phyloP scores from a whole-genome alignment of 37 sponge, comb jelly and placozoan genomes.

The Bolinopsis microptera region DNA sequence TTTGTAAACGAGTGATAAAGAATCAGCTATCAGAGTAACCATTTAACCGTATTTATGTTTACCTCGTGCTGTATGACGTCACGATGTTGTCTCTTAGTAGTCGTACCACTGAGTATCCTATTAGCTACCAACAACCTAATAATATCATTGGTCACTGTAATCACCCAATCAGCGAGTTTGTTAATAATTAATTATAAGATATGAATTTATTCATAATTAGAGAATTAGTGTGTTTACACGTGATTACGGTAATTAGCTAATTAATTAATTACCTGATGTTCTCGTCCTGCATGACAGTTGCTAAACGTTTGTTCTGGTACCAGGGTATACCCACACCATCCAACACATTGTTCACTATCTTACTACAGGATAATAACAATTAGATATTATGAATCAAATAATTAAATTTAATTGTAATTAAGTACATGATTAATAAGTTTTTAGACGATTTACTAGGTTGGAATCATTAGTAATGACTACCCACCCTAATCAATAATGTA shows the following conservation, averaged over 20 bases:
- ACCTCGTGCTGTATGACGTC: slow-evolving; percentile 44
- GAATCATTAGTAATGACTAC: too few relatives aligned
- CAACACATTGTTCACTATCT: slow-evolving; percentile 21
- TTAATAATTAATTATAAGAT: too few relatives aligned
- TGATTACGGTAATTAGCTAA: background rate
- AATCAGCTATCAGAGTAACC: too few relatives aligned
- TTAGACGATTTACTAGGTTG: too few relatives aligned
- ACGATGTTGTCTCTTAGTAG: background rate
- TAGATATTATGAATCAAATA: too few relatives aligned
- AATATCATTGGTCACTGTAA: background rate
- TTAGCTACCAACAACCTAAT: slow-evolving; percentile 2
- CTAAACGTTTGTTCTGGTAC: slow-evolving; percentile 33
- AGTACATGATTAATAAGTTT: too few relatives aligned
- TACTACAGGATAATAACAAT: background rate
- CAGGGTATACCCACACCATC: slow-evolving; percentile 32
- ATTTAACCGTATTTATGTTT: too few relatives aligned
- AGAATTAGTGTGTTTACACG: background rate
- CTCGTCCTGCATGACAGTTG: slow-evolving; percentile 19
- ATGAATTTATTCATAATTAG: background rate
- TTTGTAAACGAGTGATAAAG: too few relatives aligned
- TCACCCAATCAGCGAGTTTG: too few relatives aligned
- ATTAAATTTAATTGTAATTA: too few relatives aligned
- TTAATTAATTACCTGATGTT: background rate
- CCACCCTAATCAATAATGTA: too few relatives aligned
- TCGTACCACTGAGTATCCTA: slow-evolving; percentile 28